Base-by-base conservation (phyloP, 2,797 vertebrate genomes). In the Catamblyrhynchus diadema region DNA sequence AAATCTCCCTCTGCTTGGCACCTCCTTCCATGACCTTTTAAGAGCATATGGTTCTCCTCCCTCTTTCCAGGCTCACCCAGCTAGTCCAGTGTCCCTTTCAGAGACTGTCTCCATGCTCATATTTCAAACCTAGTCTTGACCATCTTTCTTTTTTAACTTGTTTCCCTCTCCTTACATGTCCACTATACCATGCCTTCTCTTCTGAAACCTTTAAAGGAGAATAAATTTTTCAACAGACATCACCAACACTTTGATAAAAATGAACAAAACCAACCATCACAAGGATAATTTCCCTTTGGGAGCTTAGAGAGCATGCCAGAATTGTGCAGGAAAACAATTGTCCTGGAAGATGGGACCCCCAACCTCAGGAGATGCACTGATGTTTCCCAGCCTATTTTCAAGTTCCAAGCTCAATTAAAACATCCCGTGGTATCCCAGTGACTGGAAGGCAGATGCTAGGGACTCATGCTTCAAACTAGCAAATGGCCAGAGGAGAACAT, bases 31-130 rank as follows among this genome's bases (percentile, higher is more conserved):
- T 6, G 25, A 66, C 25, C 44, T 87, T 82, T 62, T 59, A 28
- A 0, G 7, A 75, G 10, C 5, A 21, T 2, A 30, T 0, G 1
- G 15, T 30, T 75, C 64, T 78, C 23, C 28, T 83, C 15, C 13
- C 39, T 60, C 69, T 48, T 64, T 51, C 50, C 27, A 59, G 65
- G 57, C 35, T 59, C 60, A 62, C 2, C 10, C 39, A 84, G 54
- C 20, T 23, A n/a, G 4, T n/a, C 17, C 48, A 62, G 14, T 4
- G 47, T 41, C 51, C 59, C 21, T 41, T 62, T 64, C 60, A 80
- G 22, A 44, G 24, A 69, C 32, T 33, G 5, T 18, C 30, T 71
- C 45, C 39, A 30, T 4, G 48, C 9, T 20, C 48, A 22, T 54
- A 10, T 47, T 53, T 64, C 50, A 84, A 86, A 20, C 8, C 42